These are phyloP conservation scores for Lepidotrigona ventralis DNA, from an alignment of 1,140 invertebrate species.

Conservation along the genomic window DNA sequence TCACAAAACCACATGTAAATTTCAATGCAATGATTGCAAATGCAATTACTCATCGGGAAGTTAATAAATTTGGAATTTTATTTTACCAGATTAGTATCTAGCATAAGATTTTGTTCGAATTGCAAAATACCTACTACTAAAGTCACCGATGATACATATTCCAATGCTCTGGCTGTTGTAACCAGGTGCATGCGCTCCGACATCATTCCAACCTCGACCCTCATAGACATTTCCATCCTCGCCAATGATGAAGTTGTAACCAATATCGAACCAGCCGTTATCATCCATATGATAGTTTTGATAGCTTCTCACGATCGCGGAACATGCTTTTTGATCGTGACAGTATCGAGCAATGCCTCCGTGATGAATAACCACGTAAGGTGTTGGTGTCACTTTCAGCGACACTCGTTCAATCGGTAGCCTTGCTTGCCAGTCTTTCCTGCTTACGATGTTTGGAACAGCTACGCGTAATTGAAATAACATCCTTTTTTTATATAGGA, in stretches of 20 bases:
- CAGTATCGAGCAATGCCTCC: slow-evolving; percentile 70
- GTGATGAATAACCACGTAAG: slow-evolving; percentile 73
- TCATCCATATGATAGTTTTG: slow-evolving; percentile 82
- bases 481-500: not conserved
- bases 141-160: slow-evolving; percentile 83
- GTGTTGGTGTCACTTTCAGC: slow-evolving; percentile 51
- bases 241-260: slow-evolving; percentile 84
- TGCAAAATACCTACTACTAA: slow-evolving; percentile 54
- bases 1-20: no score
- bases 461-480: slow-evolving; percentile 16
- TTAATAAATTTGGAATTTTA: no score
- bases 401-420: slow-evolving; percentile 71
- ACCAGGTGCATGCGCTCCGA: slow-evolving; percentile 84
- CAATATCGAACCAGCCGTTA: slow-evolving; percentile 85
- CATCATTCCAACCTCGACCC: slow-evolving; percentile 85
- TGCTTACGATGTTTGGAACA: slow-evolving; percentile 72
- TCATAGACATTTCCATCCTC: slow-evolving; percentile 85
- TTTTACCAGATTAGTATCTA: no score
- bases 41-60: no score
- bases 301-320: slow-evolving; percentile 76
- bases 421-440: slow-evolving; percentile 83
- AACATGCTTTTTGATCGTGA: slow-evolving; percentile 68
- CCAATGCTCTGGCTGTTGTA: slow-evolving; percentile 86
- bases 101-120: not conserved
- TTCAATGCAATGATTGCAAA: no score